Evolutionary conservation across 2,888 invertebrate species (phyloP), one percentile per base, ranked within the genome.

Genomic region (Didymodactylos carnosus): DNA sequence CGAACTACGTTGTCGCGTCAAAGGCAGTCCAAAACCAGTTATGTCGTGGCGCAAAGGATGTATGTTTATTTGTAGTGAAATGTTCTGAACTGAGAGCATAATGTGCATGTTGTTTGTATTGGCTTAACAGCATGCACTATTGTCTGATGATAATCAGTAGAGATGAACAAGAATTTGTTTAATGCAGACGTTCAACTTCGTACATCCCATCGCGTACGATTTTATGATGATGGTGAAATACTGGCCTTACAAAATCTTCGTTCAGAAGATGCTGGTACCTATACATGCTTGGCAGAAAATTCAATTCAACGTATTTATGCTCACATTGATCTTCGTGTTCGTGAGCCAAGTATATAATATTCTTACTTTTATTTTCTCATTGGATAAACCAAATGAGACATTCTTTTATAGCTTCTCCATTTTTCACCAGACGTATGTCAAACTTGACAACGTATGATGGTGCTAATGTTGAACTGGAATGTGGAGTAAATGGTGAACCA

Each of bases 401-500:
- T 25, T 16, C 14, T 23, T 40, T 40, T 8, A 23, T 69, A 73
- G 74, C 35, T 6, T 27, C 39, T 39, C 74, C 74, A 23, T 71
- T 39, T n/a, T 71, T 74, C 46, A 71, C 71, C 27, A 71, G 71
- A 62, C 62, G 49, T 51, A 71, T 71, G 69, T 53, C 71, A 46
- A 74, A 74, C 69, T n/a, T 74, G 27, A 74, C 71, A 43, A 53
- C 69, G 10, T 74, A 46, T 46, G 74, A 74, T 19, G 70, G 71
- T 25, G 53, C 53, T 25, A n/a, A 13, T 4, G 71, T 70, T 53
- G 53, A 53, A 53, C 25, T 74, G 1, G 74, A 74, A 41, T 74
- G 74, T 27, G 53, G 53, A 43, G 74, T 71, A n/a, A 71, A 71
- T n/a, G 74, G 74, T 25, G 70, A 71, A n/a, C 74, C 74, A 16